A percentile compares a stretch with the other conserved stretches of the same genome.
These are phyloP conservation scores for Crenuchus spilurus DNA, from an alignment of 2,797 vertebrate genomes.

Conservation along the genomic window DNA sequence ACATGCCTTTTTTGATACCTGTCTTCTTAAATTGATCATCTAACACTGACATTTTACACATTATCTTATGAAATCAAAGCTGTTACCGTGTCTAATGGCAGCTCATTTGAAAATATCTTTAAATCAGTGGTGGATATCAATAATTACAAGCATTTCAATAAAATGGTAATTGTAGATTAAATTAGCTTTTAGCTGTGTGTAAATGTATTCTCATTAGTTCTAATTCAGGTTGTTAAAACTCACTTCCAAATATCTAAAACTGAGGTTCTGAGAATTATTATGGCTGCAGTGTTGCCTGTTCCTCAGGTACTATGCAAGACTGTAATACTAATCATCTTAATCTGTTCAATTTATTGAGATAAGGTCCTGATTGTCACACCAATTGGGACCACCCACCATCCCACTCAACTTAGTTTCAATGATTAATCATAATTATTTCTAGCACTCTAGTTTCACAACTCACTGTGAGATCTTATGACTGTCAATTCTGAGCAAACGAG, in stretches of 20 bases:
- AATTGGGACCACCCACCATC: too few relatives aligned
- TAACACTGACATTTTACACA: not conserved
- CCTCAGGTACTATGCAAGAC: not conserved
- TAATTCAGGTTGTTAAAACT: not conserved
- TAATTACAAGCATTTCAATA: not conserved
- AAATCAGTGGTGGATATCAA: not conserved
- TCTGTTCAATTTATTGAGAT: too few relatives aligned
- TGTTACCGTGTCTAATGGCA: not conserved
- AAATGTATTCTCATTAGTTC: not conserved
- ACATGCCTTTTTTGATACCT: not conserved
- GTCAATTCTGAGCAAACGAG: too few relatives aligned
- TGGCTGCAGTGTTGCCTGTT: not conserved
- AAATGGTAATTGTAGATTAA: not conserved
- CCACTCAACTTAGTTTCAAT: too few relatives aligned
- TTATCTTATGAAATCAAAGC: not conserved
- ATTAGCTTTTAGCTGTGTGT: not conserved
- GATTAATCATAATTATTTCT: too few relatives aligned
- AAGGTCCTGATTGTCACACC: too few relatives aligned
- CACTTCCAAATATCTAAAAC: not conserved
- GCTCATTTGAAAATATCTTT: not conserved
- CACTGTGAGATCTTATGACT: too few relatives aligned
- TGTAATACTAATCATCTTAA: too few relatives aligned
- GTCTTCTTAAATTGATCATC: not conserved
- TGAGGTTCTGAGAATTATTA: not conserved
- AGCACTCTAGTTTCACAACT: too few relatives aligned